Base-by-base conservation (phyloP, 2,888 invertebrate species). In the Caenorhabditis sinica region DNA sequence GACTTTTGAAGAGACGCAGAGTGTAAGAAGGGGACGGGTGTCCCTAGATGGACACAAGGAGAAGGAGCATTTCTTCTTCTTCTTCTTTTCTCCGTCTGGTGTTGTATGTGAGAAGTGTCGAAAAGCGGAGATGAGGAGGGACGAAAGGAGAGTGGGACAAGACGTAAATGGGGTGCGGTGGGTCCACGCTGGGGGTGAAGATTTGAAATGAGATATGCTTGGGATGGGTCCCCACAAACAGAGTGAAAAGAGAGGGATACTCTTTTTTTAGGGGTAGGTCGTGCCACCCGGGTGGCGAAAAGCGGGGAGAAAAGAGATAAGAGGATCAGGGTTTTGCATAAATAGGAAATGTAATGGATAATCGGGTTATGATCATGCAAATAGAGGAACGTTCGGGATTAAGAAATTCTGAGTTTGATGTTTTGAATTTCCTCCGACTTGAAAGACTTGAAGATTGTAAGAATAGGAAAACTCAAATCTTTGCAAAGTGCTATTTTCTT, bases 31-130 rank as follows among this genome's bases (percentile, higher is more conserved):
- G 15, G 30, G 53, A 40, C 49, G 51, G 56, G 69, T 53, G 63
- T 58, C 75, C 75, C 65, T 65, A 60, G 76, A 80, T 80, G 80
- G 80, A 73, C 72, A 61, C 9, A 17, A 43, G 20, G 20, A 49
- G 49, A 49, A 49, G 49, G 49, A 49, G 49, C 49, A 40, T 40
- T 40, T 40, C 13, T 11, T 45, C 45, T n/a, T 15, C 17, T 6
- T 20, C 20, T 49, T 49, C 20, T 49, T 40, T 63, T 69, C 69
- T 36, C 58, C 43, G 73, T 51, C 17, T 69, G 43, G 36, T 60
- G 43, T 61, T 61, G 51, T 56, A 43, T 43, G 66, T 61, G 77
- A 73, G 80, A 80, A 72, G 80, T 73, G 80, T 49, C 72, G 80
- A 73, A 73, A 80, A 75, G 65, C 61, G 75, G 71, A 63, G 74